These are phyloP conservation scores for Drosophila bocqueti DNA, from an alignment of 1,140 invertebrate genomes.

Conservation along the genomic window DNA sequence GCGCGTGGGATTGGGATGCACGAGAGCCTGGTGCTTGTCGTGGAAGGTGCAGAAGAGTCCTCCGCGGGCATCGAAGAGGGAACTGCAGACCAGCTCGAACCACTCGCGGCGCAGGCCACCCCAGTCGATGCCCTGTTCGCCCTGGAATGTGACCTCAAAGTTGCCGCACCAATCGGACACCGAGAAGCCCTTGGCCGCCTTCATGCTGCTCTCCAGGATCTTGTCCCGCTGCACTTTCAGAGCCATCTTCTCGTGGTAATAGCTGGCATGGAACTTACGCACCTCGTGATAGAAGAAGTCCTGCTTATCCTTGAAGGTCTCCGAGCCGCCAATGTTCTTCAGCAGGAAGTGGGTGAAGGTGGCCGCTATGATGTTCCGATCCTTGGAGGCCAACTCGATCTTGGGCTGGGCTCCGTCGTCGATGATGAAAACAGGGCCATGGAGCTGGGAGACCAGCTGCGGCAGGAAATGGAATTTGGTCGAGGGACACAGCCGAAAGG, in stretches of 20 bases:
- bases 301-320: constrained; percentile 98
- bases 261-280: constrained; percentile 92
- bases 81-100: constrained; percentile 95
- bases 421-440: constrained; percentile 89
- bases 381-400: constrained; percentile 92
- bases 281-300: constrained; percentile 98
- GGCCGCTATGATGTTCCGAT: constrained; percentile 95
- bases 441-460: constrained; percentile 82
- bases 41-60: constrained; percentile 94
- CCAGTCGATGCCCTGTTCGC: constrained; percentile 97
- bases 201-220: constrained; percentile 93
- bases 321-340: constrained; percentile 98
- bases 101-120: constrained; percentile 96
- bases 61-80: constrained; percentile 93
- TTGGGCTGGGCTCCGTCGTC: constrained; percentile 96
- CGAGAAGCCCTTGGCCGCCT: constrained; percentile 91
- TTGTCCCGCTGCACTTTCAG: constrained; percentile 93
- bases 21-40: constrained; percentile 93
- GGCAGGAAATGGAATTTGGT: constrained; percentile 92
- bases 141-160: constrained; percentile 96
- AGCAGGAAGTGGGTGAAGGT: constrained; percentile 96
- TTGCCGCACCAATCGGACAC: constrained; percentile 96
- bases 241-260: constrained; percentile 93
- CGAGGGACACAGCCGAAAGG: constrained; percentile 96
- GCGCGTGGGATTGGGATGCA: constrained; percentile 94